These are phyloP conservation scores for Clarias laeviceps DNA, from an alignment of 2,797 vertebrate species.

Conservation along the genomic window DNA sequence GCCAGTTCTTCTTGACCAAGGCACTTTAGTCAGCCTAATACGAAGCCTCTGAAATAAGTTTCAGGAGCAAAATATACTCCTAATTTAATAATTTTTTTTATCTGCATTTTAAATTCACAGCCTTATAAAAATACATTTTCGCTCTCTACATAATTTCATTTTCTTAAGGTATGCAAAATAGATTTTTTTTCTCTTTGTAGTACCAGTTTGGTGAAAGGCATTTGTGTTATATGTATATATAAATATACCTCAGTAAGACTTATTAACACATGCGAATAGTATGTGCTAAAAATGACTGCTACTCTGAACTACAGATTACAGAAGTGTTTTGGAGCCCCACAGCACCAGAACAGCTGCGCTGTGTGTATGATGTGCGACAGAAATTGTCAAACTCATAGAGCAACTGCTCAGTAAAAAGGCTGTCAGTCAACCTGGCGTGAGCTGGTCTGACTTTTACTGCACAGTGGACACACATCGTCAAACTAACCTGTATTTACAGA, in stretches of 20 bases:
- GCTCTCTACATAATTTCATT: conserved; percentile 82
- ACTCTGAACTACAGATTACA: conserved; percentile 65
- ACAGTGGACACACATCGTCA: conserved; percentile 31
- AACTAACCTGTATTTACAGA: conserved; percentile 43
- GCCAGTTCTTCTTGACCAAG: conserved; percentile 74
- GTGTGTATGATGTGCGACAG: conserved; percentile 33
- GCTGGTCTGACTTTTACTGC: conserved; percentile 27
- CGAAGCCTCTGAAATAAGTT: conserved; percentile 59
- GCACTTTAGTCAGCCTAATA: conserved; percentile 73
- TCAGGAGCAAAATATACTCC: conserved; percentile 35
- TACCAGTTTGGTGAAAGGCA: conserved; percentile 93
- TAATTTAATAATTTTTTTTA: conserved; percentile 21
- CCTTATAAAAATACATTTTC: conserved; percentile 78
- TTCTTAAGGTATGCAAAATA: conserved; percentile 74
- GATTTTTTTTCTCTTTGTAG: conserved; percentile 64
- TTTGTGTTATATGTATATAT: conserved; percentile 61
- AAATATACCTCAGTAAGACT: conserved; percentile 66
- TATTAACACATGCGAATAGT: conserved; percentile 72
- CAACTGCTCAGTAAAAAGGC: conserved; percentile 64
- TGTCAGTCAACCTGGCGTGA: conserved; percentile 24
- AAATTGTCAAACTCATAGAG: conserved; percentile 61
- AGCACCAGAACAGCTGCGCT: conserved; percentile 68
- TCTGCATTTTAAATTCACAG: conserved; percentile 77
- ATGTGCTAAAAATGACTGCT: conserved; percentile 59
- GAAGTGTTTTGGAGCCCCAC: conserved; percentile 63